Conservation (phyloP, 2,113 vertebrate genomes). For the Dipodomys stephensi region DNA sequence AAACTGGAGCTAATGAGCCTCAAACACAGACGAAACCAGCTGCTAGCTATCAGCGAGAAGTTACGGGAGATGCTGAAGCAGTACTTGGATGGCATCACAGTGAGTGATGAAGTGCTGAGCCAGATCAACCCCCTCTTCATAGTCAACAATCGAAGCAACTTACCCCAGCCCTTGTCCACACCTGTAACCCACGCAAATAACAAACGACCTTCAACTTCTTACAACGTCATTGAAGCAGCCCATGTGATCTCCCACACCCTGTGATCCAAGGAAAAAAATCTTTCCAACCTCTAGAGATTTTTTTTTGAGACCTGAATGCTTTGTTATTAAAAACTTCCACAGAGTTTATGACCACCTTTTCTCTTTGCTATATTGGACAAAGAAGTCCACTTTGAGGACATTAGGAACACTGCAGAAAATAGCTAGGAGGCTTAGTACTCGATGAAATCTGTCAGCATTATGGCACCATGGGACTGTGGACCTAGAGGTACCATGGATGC, state of each 20-base stretch:
- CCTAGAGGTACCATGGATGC: too few relatives aligned
- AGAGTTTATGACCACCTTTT: background rate
- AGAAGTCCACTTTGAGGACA: background rate
- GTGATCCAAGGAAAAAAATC: conserved; percentile 39
- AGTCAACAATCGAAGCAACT: conserved; percentile 65
- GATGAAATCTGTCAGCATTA: background rate
- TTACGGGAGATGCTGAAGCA: conserved; percentile 86
- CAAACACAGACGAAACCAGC: conserved; percentile 68
- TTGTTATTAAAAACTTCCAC: conserved; percentile 57
- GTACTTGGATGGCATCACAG: conserved; percentile 87
- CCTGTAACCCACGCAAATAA: background rate
- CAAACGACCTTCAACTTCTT: background rate
- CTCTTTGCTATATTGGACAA: background rate
- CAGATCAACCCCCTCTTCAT: conserved; percentile 83
- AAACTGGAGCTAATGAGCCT: conserved; percentile 89
- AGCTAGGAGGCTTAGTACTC: background rate
- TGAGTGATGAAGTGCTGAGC: conserved; percentile 82
- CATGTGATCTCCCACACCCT: conserved; percentile 78
- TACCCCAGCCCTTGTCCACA: background rate
- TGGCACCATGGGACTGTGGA: background rate
- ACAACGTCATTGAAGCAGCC: conserved; percentile 78
- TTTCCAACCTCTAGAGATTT: background rate
- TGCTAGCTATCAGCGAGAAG: conserved; percentile 84
- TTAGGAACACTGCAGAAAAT: background rate
- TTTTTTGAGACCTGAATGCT: background rate